Evolutionary conservation across 2,113 vertebrate genomes (phyloP), one percentile per base, ranked within the genome.

Genomic region (Electrona antarctica): DNA sequence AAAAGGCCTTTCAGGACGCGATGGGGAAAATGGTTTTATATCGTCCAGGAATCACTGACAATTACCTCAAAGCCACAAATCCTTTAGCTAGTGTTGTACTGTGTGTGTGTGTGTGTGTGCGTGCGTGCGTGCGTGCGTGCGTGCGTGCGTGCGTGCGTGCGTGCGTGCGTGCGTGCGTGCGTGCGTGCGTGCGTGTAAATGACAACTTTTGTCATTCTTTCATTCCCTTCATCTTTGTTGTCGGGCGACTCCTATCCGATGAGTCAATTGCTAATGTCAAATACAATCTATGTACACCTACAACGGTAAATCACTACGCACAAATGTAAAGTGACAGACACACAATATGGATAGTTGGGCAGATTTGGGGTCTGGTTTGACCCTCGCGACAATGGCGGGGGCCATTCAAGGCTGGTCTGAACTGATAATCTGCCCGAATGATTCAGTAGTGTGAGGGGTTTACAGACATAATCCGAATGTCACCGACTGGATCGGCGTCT

Each of bases 191-290:
- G 21, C 2, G 21, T 21, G 21, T 21, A 21, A 21, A 21, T 21
- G 21, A 21, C 21, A 21, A 21, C 60, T 13, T 74, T 60, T 74
- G 4, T 45, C 54, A 50, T 6, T 60, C 59, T 67, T 62, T 68
- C 54, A 65, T 73, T 78, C 64, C 48, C 10, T 29, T 41, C 9
- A 11, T 52, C 33, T 69, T 47, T 69, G 60, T 59, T 64, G 63
- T 47, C 61, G 55, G 74, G 64, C 8, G 4, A 48, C 60, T 71
- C 60, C 46, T 1, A 57, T 72, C 71, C 69, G 76, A 85, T 77
- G 68, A 88, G 74, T 82, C 73, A 81, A 83, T 66, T 74, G 60
- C 11, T 0, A 7, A 69, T 74, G 73, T 84, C 64, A 79, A 67
- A 82, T 21, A 47, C 41, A 67, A 86, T 80, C 50, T 46, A n/a